Evolutionary conservation across 2,888 invertebrate genomes (phyloP), one percentile per base, ranked within the genome.

Genomic region (Sarcophaga subvicina): DNA sequence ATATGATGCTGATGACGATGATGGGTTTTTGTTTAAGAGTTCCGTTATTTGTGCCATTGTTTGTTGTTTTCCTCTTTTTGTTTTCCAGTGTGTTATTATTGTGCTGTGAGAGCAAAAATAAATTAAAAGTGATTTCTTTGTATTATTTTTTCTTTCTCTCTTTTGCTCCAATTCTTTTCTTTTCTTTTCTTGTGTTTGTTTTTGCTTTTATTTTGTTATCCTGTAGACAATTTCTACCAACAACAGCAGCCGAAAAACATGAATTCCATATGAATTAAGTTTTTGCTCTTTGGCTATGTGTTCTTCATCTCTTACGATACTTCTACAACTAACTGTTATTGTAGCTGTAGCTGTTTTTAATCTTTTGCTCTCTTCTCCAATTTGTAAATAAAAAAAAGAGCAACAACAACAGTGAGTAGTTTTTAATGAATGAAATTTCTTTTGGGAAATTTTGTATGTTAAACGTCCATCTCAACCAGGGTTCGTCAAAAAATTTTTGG

Each of bases 1-100:
- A 12, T 69, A 17, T n/a, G 54, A 37, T 37, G 8, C 1, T 37
- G 37, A 37, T 10, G 37, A 37, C 10, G 37, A 37, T 37, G 37
- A 37, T 37, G 37, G 5, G 66, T 67, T 37, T 72, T 80, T 80
- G 67, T 70, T 45, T 70, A 37, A 80, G 73, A 80, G 77, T 83
- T 86, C 80, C 86, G 77, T 78, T 83, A 80, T 83, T 60, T 77
- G 47, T 22, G 69, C 72, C 86, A 86, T 86, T 86, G 80, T 83
- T 79, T 72, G 22, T 69, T 45, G 73, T 70, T 75, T 63, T 11
- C 20, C 25, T 47, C 66, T 64, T 25, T 72, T 71, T 80, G 60
- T 60, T 82, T 62, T 79, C 67, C 67, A 45, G 70, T 75, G 76
- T 76, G 70, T 75, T 81, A 78, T 84, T 25, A n/a, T 72, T 66